Base-by-base conservation (phyloP, 2,888 invertebrate genomes). In the Electrophaes corylata region DNA sequence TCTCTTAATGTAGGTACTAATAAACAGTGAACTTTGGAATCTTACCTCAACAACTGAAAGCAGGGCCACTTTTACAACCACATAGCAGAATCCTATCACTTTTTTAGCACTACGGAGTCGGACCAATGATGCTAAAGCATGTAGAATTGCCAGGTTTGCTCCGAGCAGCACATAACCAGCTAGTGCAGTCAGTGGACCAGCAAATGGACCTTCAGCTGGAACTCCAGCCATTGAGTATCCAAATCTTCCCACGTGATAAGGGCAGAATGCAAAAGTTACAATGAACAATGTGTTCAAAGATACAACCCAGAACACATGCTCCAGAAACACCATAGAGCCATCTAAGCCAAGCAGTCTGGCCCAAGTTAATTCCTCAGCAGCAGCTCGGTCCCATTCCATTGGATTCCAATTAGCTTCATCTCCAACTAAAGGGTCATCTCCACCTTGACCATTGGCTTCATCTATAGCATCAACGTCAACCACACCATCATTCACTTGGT, bases 231-330 rank as follows among this genome's bases (percentile, higher is more conserved):
- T 92, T 10, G 94, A 93, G 56, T 98, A 94, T 0, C 97, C 95
- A 73, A 96, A 94, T 71, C 96, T 95, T 0, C 99, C 99, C 88
- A 99, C 97, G 73, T 98, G 98, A 82, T 98, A 99, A 0, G 99
- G 99, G 70, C 96, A 96, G 79, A 98, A 99, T 39, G 99, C 99
- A 91, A 99, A 99, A 16, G 98, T 96, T 63, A 99, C 94, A 66
- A 99, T 99, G 81, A 99, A 99, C 55, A 99, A 92, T 0, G 99
- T 98, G 79, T 99, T 99, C 23, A 99, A 89, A 0, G 98, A 98
- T 16, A 99, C 98, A 19, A 99, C 98, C 99, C 99, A 99, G 82
- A 99, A 99, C 0, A 99, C 99, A 91, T 99, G 99, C 83, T 99
- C 99, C 51, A 99, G 87, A 81, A 99, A 99, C 45, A 98, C 96